Base-by-base conservation (phyloP, 2,888 invertebrate species). In the Chydorus sphaericus region DNA sequence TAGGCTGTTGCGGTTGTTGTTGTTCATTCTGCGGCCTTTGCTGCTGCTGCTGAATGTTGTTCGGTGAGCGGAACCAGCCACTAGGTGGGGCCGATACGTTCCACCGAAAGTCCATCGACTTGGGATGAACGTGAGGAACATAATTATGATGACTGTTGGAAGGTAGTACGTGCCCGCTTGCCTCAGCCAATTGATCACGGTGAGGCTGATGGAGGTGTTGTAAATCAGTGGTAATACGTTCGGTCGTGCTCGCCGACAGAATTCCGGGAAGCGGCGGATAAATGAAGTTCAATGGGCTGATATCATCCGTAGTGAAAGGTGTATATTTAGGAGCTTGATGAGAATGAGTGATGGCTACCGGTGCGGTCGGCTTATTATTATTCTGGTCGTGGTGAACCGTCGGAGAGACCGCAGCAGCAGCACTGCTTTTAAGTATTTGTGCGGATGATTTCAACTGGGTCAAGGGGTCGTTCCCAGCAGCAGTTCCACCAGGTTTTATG, bases 261-360 rank as follows among this genome's bases (percentile, higher is more conserved):
- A n/a, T 14, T 14, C 26, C 23, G 11, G 26, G 14, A 2, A 23
- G 26, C 11, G 44, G 23, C 6, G 44, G 26, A 28, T 26, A 28
- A 26, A 44, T 1, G 28, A 44, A 44, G 44, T 44, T 44, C 44
- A 44, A 44, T 16, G 44, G 44, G 26, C 44, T 44, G 44, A 44
- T 44, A n/a, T 44, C 44, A 14, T 44, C 44, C 16, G 44, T 6
- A 44, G 44, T 44, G 44, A 44, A 44, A 44, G 44, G 44, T 8
- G 44, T 44, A 5, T 10, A 26, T 4, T 11, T 44, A 3, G 44
- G 23, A 1, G 26, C 44, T 8, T 14, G 8, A 33, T 10, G 8
- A 33, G 33, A 10, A 10, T 23, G 2, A 4, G 44, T 44, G n/a
- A n/a, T n/a, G n/a, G n/a, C n/a, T n/a, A n/a, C n/a, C 44, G 44